Evolutionary conservation across 2,113 vertebrate species (phyloP).

Genomic region (Jacana jacana): DNA sequence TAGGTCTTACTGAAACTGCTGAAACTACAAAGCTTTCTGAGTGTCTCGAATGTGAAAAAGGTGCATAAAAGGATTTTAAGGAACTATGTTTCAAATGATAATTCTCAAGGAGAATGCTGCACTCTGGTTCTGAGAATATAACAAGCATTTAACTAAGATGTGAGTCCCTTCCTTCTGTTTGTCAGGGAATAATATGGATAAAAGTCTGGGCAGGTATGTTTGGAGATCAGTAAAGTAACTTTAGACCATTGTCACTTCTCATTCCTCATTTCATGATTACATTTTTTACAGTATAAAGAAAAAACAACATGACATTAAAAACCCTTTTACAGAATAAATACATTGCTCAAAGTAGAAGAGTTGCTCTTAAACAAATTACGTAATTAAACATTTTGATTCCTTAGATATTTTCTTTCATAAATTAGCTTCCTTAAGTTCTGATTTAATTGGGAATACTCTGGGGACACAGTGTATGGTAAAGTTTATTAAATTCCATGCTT

Average conservation of each 20-base stretch:
- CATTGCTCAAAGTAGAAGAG: background rate
- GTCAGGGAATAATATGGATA: background rate
- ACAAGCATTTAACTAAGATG: background rate
- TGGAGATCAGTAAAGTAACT: background rate
- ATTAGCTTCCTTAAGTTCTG: background rate
- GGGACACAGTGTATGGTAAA: background rate
- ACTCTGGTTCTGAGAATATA: background rate
- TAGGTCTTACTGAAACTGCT: background rate
- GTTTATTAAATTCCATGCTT: background rate
- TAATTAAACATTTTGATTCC: background rate
- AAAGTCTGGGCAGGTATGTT: background rate
- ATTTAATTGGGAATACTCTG: background rate
- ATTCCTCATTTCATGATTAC: background rate
- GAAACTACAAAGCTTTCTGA: background rate
- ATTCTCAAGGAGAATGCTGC: background rate
- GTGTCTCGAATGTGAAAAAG: background rate
- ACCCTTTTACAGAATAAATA: background rate
- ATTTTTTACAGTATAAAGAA: background rate
- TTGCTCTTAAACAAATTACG: background rate
- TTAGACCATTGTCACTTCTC: background rate
- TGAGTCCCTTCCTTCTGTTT: background rate
- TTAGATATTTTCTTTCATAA: background rate
- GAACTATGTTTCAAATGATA: background rate
- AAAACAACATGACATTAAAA: background rate
- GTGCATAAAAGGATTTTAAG: background rate